Evolutionary conservation across 1,140 invertebrate species (phyloP).

Genomic region (Artemia franciscana): DNA sequence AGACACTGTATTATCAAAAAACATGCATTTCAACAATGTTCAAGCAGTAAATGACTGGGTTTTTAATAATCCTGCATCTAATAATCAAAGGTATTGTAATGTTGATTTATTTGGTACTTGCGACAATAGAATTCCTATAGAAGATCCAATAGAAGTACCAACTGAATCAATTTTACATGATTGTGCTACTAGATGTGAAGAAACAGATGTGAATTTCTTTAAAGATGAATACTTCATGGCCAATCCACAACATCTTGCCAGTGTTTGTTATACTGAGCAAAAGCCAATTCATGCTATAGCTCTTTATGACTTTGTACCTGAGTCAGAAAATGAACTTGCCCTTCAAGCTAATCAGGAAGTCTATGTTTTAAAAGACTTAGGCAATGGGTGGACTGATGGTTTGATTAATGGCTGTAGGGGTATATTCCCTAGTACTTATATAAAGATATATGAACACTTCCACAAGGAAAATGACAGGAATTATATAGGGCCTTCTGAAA

Average conservation of each 20-base stretch:
- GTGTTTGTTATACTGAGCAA: neutral
- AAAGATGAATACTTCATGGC: neutral
- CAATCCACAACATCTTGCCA: neutral
- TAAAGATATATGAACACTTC: too few species aligned
- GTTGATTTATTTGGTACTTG: neutral
- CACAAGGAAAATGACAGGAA: too few species aligned
- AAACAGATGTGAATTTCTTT: neutral
- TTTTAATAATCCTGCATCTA: neutral
- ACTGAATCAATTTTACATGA: neutral
- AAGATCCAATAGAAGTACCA: too few species aligned
- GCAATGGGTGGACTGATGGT: neutral
- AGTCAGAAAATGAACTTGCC: neutral
- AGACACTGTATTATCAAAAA: neutral
- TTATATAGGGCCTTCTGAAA: too few species aligned
- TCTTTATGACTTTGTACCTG: neutral
- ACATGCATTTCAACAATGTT: neutral
- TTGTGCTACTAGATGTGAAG: neutral
- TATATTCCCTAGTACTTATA: neutral
- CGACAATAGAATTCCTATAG: neutral
- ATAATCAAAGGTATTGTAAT: neutral
- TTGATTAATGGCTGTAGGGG: neutral
- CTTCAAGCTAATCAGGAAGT: neutral
- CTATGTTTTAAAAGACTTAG: neutral
- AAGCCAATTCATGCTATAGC: neutral
- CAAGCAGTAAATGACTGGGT: neutral